Evolutionary conservation across 2,888 invertebrate species (phyloP).

Genomic region (Ernsta delagoae): DNA sequence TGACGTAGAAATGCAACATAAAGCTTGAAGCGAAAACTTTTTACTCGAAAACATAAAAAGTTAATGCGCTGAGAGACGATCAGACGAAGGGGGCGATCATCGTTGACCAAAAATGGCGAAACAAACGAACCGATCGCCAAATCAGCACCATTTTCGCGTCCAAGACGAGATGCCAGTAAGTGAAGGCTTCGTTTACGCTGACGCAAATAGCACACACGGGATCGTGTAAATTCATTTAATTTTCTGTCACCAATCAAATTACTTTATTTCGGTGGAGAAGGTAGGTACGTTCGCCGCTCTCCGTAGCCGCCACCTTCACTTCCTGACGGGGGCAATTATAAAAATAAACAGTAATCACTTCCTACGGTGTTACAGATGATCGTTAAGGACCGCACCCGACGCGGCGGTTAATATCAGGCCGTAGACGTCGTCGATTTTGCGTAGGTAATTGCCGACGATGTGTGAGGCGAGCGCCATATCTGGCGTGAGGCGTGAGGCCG

Average conservation of each 20-base stretch:
- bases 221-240: slow-evolving; percentile 43
- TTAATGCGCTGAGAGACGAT: slow-evolving; percentile 5
- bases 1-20: slow-evolving; percentile 30
- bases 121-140: slow-evolving; percentile 26
- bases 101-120: slow-evolving; percentile 29
- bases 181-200: slow-evolving; percentile 34
- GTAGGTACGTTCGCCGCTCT: slow-evolving; percentile 51
- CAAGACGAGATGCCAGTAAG: slow-evolving; percentile 8
- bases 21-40: slow-evolving; percentile 5
- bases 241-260: slow-evolving; percentile 55
- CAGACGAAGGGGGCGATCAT: slow-evolving; percentile 21
- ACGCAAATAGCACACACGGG: slow-evolving; percentile 47
- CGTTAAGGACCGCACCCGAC: slow-evolving; percentile 56
- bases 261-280: slow-evolving; percentile 62
- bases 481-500: slow-evolving; percentile 7
- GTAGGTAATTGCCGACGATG: slow-evolving; percentile 62
- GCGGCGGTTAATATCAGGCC: slow-evolving; percentile 70
- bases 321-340: slow-evolving; percentile 77
- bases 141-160: slow-evolving; percentile 23
- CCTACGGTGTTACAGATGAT: slow-evolving; percentile 68
- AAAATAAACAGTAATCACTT: slow-evolving; percentile 83
- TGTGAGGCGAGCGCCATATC: slow-evolving; percentile 71
- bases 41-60: neutral
- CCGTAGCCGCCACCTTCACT: slow-evolving; percentile 52
- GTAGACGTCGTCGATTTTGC: slow-evolving; percentile 47